Percentiles rank a stretch among this genome's conserved stretches.
These are phyloP conservation scores for Champsocephalus gunnari DNA, from an alignment of 2,797 vertebrate species.

Conservation along the genomic window DNA sequence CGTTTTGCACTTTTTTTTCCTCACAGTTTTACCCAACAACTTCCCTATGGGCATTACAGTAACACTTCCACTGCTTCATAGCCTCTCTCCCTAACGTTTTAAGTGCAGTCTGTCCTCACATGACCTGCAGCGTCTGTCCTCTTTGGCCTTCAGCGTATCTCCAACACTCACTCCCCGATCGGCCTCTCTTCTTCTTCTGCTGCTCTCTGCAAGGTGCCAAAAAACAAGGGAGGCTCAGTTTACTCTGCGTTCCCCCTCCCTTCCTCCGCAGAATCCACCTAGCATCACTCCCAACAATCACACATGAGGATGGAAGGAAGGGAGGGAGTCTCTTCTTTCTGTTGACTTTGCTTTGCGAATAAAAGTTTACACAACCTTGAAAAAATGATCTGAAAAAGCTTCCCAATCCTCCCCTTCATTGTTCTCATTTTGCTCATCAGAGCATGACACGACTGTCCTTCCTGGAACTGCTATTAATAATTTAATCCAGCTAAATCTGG, in stretches of 20 bases:
- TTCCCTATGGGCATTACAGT: not conserved
- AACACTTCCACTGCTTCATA: slow-evolving; percentile 7
- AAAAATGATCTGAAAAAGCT: slow-evolving; percentile 44
- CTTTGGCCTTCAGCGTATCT: slow-evolving; percentile 69
- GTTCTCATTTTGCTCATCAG: slow-evolving; percentile 61
- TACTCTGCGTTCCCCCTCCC: slow-evolving; percentile 74
- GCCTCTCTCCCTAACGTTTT: slow-evolving; percentile 24
- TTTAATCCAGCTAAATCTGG: slow-evolving; percentile 67
- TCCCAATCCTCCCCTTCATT: slow-evolving; percentile 41
- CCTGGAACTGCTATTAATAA: slow-evolving; percentile 73
- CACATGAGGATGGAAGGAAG: slow-evolving; percentile 56
- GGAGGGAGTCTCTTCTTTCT: slow-evolving; percentile 47
- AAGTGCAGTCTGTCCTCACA: slow-evolving; percentile 60
- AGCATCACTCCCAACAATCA: slow-evolving; percentile 71
- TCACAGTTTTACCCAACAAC: slow-evolving; percentile 11
- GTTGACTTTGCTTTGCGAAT: slow-evolving; percentile 56
- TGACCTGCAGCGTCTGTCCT: slow-evolving; percentile 63
- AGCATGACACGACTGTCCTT: slow-evolving; percentile 63
- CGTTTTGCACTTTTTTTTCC: too few species aligned
- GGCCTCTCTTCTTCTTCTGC: slow-evolving; percentile 56
- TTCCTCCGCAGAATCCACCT: slow-evolving; percentile 65
- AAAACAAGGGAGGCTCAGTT: slow-evolving; percentile 78
- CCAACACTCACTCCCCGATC: slow-evolving; percentile 63
- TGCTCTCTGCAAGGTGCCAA: slow-evolving; percentile 76
- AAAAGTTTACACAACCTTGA: slow-evolving; percentile 63